Percentiles rank a stretch among this genome's conserved stretches.
Conservation (phyloP, 2,797 vertebrate species). For the Nannoperca obscura region DNA sequence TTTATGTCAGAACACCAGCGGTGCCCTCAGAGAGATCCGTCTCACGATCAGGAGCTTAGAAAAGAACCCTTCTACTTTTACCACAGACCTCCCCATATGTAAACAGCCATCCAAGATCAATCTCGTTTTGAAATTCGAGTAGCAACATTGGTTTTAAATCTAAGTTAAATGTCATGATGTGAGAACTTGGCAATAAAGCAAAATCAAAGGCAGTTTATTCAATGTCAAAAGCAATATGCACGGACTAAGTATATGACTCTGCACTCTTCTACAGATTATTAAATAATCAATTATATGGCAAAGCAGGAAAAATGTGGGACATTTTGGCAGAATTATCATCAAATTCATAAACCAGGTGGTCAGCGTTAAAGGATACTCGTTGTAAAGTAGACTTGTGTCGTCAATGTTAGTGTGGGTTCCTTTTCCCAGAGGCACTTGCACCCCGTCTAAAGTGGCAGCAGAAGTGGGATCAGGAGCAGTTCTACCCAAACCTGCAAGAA, state of each 20-base stretch:
- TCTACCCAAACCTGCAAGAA: slow-evolving; percentile 92
- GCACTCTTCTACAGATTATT: too few species aligned
- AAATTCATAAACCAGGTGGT: slow-evolving; percentile 19
- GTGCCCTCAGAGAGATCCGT: background rate
- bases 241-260: background rate
- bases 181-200: background rate
- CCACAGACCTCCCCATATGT: background rate
- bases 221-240: background rate
- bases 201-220: background rate
- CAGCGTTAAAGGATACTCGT: slow-evolving; percentile 95
- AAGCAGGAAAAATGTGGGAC: background rate
- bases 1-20: too few species aligned
- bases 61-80: background rate
- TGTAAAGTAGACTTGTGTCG: slow-evolving; percentile 97
- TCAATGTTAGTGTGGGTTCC: slow-evolving; percentile 91
- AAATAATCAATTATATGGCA: background rate
- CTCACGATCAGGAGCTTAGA: background rate
- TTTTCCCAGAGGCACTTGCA: slow-evolving; percentile 95
- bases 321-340: background rate
- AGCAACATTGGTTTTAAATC: background rate
- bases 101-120: background rate
- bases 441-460: slow-evolving; percentile 88
- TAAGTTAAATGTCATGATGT: background rate
- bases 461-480: slow-evolving; percentile 93
- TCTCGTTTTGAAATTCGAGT: background rate